Evolutionary conservation across 2,888 invertebrate species (phyloP).

Genomic region (Periphyllus acericola): DNA sequence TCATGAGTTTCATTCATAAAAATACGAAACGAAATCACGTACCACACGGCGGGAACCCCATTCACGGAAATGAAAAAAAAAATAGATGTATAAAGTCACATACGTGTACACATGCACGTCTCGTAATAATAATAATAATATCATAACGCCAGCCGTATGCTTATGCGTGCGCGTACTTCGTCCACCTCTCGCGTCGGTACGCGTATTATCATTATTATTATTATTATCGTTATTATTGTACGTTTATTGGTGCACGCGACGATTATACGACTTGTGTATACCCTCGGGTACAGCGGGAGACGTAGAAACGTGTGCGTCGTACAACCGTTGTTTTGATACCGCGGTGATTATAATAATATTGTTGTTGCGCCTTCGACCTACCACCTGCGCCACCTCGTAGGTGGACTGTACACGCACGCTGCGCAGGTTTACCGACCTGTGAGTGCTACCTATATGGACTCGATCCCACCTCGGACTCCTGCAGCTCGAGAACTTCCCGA

Average conservation of each 20-base stretch:
- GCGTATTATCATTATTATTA: not conserved
- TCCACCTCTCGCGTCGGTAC: not conserved
- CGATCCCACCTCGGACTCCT: too few relatives aligned
- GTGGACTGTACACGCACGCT: too few relatives aligned
- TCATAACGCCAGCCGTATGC: too few relatives aligned
- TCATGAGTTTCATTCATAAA: slow-evolving; percentile 47
- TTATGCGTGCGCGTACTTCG: not conserved
- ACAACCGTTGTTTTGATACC: slow-evolving; percentile 36
- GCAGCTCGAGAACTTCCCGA: too few relatives aligned
- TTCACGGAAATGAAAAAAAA: slow-evolving; percentile 17
- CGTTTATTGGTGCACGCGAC: not conserved
- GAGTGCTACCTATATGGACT: too few relatives aligned
- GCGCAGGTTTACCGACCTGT: too few relatives aligned
- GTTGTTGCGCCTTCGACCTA: slow-evolving; percentile 3
- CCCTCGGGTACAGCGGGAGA: too few relatives aligned
- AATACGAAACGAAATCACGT: slow-evolving; percentile 45
- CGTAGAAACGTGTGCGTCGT: not conserved
- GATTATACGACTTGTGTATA: not conserved
- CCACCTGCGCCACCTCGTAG: too few relatives aligned
- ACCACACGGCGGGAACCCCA: slow-evolving; percentile 29
- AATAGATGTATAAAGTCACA: not conserved
- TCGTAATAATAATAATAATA: not conserved
- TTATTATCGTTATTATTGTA: not conserved
- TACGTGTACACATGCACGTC: too few relatives aligned
- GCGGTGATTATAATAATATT: slow-evolving; percentile 24